Conservation (phyloP, 2,888 invertebrate genomes). For the Hipparchia sbordonii region DNA sequence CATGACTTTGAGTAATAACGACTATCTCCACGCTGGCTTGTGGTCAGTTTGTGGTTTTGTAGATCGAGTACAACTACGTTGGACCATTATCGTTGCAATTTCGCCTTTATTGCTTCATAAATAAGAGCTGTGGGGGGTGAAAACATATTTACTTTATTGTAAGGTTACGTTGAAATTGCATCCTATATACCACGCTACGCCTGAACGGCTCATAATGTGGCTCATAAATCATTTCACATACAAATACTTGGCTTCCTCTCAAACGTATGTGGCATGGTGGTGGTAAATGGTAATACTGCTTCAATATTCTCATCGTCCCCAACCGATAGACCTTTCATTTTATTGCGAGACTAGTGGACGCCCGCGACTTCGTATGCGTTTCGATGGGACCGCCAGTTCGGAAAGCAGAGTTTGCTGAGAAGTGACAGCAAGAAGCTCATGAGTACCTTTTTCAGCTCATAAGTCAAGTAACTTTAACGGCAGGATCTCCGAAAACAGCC, state of each 20-base stretch:
- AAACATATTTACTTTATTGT: conserved; percentile 16
- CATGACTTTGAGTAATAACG: conserved; percentile 62
- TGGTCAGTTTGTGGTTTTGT: conserved; percentile 46
- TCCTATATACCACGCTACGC: conserved; percentile 17
- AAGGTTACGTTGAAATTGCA: conserved; percentile 26
- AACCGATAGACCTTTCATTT: too few relatives aligned
- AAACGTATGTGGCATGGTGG: not conserved
- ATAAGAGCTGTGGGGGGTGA: conserved; percentile 17
- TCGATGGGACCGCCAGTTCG: too few relatives aligned
- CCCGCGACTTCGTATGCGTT: too few relatives aligned
- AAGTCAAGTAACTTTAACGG: too few relatives aligned
- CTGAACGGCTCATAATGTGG: conserved; percentile 22
- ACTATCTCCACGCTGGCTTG: conserved; percentile 46
- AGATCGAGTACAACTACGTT: conserved; percentile 19
- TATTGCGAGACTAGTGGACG: too few relatives aligned
- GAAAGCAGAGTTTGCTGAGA: too few relatives aligned
- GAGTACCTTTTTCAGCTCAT: too few relatives aligned
- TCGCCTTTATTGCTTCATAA: conserved; percentile 10
- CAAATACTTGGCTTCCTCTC: conserved; percentile 13
- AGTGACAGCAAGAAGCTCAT: too few relatives aligned
- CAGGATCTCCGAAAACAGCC: too few relatives aligned
- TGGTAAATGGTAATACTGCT: not conserved
- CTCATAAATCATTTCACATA: conserved; percentile 23
- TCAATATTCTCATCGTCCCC: not conserved
- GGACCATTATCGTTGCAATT: conserved; percentile 23